Base-by-base conservation (phyloP, 2,888 invertebrate species). In the Cataglyphis livida region DNA sequence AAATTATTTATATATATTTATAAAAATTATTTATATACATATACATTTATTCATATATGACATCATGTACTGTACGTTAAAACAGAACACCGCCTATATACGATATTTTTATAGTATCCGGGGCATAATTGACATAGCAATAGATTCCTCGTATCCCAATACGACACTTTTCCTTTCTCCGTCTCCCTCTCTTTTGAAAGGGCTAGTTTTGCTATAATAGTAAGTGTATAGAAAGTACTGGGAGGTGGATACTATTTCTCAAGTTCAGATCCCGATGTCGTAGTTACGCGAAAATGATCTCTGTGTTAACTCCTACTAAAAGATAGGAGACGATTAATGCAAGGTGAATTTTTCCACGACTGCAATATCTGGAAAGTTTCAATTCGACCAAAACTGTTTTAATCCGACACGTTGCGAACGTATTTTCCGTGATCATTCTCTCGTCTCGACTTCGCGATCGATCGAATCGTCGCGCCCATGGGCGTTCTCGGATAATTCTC, bases 391-490 rank as follows among this genome's bases (percentile, higher is more conserved):
- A 54, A 38, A 38, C 35, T 35, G 41, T 41, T 44, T 73, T n/a
- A 18, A 10, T 32, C 5, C 28, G 41, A 32, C 5, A 12, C 15
- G 5, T n/a, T 18, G 41, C 73, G n/a, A 5, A 41, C 25, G 75
- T 35, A 48, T 75, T 75, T 68, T 65, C 74, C 28, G 21, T 6
- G 73, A 21, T n/a, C 54, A 28, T 28, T 76, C 32, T 41, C 76
- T 57, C 68, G 25, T 38, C 38, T 68, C 76, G 68, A 66, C 71
- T 61, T 74, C 35, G 74, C 66, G 81, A 87, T 89, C 88, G 84
- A 88, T 87, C 76, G 86, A 87, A 89, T 84, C 87, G 76, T 85
- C 84, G 76, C 81, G 84, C 78, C 84, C 59, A 79, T 79, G 78
- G 71, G 71, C 78, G 78, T 79, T 59, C 78, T 79, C 70, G 78